Base-by-base conservation (phyloP, 2,797 vertebrate genomes). In the Danio albolineatus region DNA sequence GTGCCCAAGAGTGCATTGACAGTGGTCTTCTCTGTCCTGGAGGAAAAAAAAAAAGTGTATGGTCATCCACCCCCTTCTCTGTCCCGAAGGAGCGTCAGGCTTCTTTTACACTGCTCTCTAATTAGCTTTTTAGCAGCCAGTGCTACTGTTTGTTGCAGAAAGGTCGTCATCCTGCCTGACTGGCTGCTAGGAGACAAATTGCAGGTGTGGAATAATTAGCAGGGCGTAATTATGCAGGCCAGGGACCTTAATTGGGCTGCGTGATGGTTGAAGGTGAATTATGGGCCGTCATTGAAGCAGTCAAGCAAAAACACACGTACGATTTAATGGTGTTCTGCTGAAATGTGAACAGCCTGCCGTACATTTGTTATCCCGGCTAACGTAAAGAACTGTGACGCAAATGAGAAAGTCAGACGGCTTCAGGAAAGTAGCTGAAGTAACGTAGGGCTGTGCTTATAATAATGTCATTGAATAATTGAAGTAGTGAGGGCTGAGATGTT, bases 121-220 rank as follows among this genome's bases (percentile, higher is more conserved):
- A 82, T 82, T 82, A 79, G 56, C 10, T 54, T 60, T 74, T 44
- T 60, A 67, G 38, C 36, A 71, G 46, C 6, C 46, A 57, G 59
- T 17, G 62, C 5, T n/a, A 49, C 53, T 56, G 64, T 57, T 74
- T 60, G n/a, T 53, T 75, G 74, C 64, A 49, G 70, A 69, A 80
- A 83, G 79, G 56, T 78, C 60, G 53, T 80, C 76, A 65, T 73
- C 72, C 51, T 49, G 53, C 71, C 76, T 19, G 21, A 49, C 64
- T 67, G 43, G 76, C 69, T 59, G 64, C 77, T 77, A 75, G 62
- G 76, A 76, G 85, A 85, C 78, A 71, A 83, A 82, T 67, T 59
- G 66, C 81, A 79, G 73, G 48, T 43, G 62, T 82, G 75, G 79
- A 85, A 82, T 85, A 85, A 86, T 89, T 87, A 87, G 82, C 78